A percentile compares a stretch with the other conserved stretches of the same genome.
Evolutionary conservation across 2,888 invertebrate species (phyloP).

Genomic region (Agriopis aurantiaria): DNA sequence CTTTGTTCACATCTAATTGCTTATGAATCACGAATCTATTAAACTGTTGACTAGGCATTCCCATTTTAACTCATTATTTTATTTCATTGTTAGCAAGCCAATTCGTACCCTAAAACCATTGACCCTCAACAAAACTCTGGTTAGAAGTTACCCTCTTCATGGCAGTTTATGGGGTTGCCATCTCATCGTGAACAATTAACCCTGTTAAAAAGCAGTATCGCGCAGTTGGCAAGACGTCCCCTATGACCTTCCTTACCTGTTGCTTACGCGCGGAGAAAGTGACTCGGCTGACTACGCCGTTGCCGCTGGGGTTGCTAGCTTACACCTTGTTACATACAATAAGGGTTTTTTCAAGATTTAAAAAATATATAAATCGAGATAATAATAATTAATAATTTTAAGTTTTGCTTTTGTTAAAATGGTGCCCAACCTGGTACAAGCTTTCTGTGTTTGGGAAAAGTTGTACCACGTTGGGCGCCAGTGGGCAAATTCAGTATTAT

Average conservation of each 20-base stretch:
- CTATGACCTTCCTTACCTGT: conserved; percentile 80
- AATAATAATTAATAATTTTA: background rate
- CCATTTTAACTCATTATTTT: background rate
- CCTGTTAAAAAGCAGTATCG: conserved; percentile 47
- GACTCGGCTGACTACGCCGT: conserved; percentile 73
- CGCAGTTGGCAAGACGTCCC: conserved; percentile 52
- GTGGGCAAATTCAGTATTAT: too few species aligned
- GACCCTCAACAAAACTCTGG: conserved; percentile 17
- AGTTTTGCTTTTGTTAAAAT: background rate
- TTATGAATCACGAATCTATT: conserved; percentile 14
- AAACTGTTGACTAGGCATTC: conserved; percentile 1
- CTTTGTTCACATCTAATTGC: conserved; percentile 29
- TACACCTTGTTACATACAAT: conserved; percentile 8
- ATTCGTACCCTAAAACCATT: conserved; percentile 1
- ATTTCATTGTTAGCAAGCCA: background rate
- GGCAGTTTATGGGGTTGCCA: conserved; percentile 29
- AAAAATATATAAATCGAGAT: too few species aligned
- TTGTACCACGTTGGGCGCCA: too few species aligned
- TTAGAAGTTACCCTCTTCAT: conserved; percentile 29
- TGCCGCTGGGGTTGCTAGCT: conserved; percentile 67
- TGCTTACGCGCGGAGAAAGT: conserved; percentile 77
- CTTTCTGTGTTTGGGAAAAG: too few species aligned
- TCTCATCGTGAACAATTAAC: conserved; percentile 36
- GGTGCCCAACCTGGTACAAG: too few species aligned
- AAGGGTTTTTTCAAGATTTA: background rate